Conservation (phyloP, 2,797 vertebrate species). For the Notamacropus eugenii region DNA sequence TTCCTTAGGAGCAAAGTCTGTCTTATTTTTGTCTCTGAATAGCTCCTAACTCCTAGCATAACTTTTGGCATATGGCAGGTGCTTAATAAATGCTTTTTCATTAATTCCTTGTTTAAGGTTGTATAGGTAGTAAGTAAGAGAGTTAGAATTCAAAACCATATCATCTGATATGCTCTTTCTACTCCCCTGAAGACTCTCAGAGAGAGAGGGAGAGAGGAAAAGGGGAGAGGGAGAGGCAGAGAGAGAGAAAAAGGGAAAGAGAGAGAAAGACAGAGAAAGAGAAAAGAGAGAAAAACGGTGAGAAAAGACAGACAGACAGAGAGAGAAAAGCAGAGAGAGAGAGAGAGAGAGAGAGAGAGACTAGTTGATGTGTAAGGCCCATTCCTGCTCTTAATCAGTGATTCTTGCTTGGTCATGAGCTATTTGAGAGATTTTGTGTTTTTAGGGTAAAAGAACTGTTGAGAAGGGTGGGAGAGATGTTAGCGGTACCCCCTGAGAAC, state of each 20-base stretch:
- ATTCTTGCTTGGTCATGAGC: not conserved
- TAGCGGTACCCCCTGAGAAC: not conserved
- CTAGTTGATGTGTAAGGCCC: not conserved
- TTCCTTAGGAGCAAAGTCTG: not conserved
- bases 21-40: not conserved
- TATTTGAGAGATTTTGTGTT: not conserved
- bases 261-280: not conserved
- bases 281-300: too few relatives aligned
- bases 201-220: too few relatives aligned
- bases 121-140: not conserved
- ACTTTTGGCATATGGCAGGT: not conserved
- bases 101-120: not conserved
- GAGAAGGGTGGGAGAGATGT: not conserved
- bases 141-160: not conserved
- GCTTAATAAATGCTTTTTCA: not conserved
- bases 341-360: not conserved
- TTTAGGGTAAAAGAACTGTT: not conserved
- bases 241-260: not conserved
- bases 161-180: not conserved
- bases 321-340: too few relatives aligned
- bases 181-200: not conserved
- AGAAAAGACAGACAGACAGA: too few relatives aligned
- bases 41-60: not conserved
- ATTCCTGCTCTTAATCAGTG: not conserved
- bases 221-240: not conserved